Percentiles rank a stretch among this genome's conserved stretches.
Evolutionary conservation across 1,140 invertebrate genomes (phyloP).

Genomic region (Macrocentrus cingulum): DNA sequence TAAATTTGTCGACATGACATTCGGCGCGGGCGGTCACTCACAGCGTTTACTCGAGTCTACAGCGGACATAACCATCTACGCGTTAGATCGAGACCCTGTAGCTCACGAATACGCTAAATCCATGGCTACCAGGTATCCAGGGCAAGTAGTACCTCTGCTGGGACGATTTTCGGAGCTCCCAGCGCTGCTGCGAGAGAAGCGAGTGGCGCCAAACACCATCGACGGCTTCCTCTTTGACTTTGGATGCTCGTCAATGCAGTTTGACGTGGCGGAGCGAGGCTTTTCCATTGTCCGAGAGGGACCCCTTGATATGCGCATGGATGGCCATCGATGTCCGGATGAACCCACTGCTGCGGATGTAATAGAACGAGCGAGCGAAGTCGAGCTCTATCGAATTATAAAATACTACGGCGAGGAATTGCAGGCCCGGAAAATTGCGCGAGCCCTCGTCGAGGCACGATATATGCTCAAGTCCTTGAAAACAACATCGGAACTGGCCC

Average conservation of each 20-base stretch:
- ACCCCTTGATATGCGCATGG: slow-evolving; percentile 95
- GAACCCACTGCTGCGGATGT: slow-evolving; percentile 84
- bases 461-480: slow-evolving; percentile 77
- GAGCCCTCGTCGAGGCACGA: slow-evolving; percentile 85
- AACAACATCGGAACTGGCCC: slow-evolving; percentile 82
- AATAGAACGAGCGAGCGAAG: slow-evolving; percentile 75
- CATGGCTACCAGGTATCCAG: slow-evolving; percentile 68
- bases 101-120: slow-evolving; percentile 70
- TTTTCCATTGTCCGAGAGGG: slow-evolving; percentile 85
- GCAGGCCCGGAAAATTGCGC: slow-evolving; percentile 81
- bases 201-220: slow-evolving; percentile 67
- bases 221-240: slow-evolving; percentile 92
- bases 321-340: slow-evolving; percentile 69
- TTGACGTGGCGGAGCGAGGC: slow-evolving; percentile 78
- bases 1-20: slow-evolving; percentile 85
- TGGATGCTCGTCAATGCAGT: slow-evolving; percentile 96
- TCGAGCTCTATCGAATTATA: slow-evolving; percentile 79
- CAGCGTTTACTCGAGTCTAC: slow-evolving; percentile 62
- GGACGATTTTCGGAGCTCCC: slow-evolving; percentile 88
- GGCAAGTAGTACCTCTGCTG: slow-evolving; percentile 73
- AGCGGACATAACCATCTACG: slow-evolving; percentile 67
- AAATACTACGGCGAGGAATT: slow-evolving; percentile 92
- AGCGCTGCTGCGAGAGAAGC: slow-evolving; percentile 63
- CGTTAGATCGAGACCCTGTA: slow-evolving; percentile 86
- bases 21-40: slow-evolving; percentile 91